Conservation (phyloP, 2,888 invertebrate genomes). For the Flexamia atlantica region DNA sequence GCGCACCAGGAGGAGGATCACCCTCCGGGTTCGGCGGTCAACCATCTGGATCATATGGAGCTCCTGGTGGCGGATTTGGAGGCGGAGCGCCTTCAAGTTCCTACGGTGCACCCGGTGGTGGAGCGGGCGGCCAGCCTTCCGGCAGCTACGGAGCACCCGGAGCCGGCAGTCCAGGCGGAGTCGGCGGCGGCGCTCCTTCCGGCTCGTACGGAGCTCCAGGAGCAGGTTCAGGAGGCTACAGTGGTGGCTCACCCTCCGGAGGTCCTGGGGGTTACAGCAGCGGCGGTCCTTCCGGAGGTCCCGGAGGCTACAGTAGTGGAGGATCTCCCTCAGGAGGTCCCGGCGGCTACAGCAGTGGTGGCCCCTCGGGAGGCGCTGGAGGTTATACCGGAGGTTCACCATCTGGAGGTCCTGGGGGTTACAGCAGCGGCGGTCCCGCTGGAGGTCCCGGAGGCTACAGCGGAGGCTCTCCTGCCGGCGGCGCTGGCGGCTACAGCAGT, state of each 20-base stretch:
- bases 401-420: slow-evolving; percentile 48
- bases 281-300: slow-evolving; percentile 60
- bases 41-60: slow-evolving; percentile 53
- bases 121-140: slow-evolving; percentile 24
- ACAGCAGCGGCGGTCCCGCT: slow-evolving; percentile 41
- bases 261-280: slow-evolving; percentile 32
- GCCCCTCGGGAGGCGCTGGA: slow-evolving; percentile 58
- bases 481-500: slow-evolving; percentile 30
- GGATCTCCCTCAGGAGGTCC: slow-evolving; percentile 19
- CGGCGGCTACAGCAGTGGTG: slow-evolving; percentile 48
- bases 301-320: slow-evolving; percentile 46
- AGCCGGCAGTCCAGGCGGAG: slow-evolving; percentile 16
- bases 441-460: slow-evolving; percentile 37
- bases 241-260: slow-evolving; percentile 17
- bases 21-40: slow-evolving; percentile 34
- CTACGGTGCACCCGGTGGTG: slow-evolving; percentile 41
- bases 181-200: background rate
- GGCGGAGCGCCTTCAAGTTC: slow-evolving; percentile 28
- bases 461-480: slow-evolving; percentile 10
- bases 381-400: too few relatives aligned
- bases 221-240: slow-evolving; percentile 19
- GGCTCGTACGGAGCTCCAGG: slow-evolving; percentile 50
- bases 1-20: slow-evolving; percentile 38
- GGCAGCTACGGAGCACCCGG: slow-evolving; percentile 37
- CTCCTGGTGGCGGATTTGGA: slow-evolving; percentile 55